Base-by-base conservation (phyloP, 2,888 invertebrate genomes). In the Ashinkailepas kermadecensis region DNA sequence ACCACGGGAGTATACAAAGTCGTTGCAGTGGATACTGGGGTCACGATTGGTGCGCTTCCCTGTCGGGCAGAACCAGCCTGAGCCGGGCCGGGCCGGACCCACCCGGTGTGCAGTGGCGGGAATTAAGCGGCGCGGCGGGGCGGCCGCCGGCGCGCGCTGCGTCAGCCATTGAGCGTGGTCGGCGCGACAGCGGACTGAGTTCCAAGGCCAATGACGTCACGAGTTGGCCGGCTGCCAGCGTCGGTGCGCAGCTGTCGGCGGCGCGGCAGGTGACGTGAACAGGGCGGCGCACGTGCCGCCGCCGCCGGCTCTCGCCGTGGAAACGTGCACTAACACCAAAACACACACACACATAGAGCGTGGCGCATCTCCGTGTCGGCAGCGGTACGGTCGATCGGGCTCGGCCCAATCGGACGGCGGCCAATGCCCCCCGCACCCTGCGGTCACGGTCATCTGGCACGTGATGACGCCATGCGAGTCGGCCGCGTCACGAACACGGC, bases 151-250 rank as follows among this genome's bases (percentile, higher is more conserved):
- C 39, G 39, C 10, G 12, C 23, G 39, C 15, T 56, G 56, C 74
- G 54, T 54, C 74, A 21, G 23, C 56, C 74, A 74, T 74, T 74
- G 74, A 74, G 74, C 74, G 21, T 23, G 25, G 70, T 15, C 23
- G 13, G 21, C 74, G 21, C 74, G 56, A 54, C 74, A 74, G 74
- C 74, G 54, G 74, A 56, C 74, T 8, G 21, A 54, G 56, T 21
- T 56, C 56, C 74, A 74, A 74, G 74, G 74, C 74, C 74, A 74
- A 21, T 74, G 74, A 74, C 74, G 74, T 74, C 74, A 74, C 56
- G 18, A 15, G 56, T 21, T 74, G 74, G 74, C 74, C 21, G 54
- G 54, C 56, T 21, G 74, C 74, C 74, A 74, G 21, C 74, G 54
- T 74, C 56, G 54, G 56, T 74, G 74, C 74, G 74, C 74, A 74